These are phyloP conservation scores for Podarcis raffonei DNA, from an alignment of 2,113 vertebrate species.

Conservation along the genomic window DNA sequence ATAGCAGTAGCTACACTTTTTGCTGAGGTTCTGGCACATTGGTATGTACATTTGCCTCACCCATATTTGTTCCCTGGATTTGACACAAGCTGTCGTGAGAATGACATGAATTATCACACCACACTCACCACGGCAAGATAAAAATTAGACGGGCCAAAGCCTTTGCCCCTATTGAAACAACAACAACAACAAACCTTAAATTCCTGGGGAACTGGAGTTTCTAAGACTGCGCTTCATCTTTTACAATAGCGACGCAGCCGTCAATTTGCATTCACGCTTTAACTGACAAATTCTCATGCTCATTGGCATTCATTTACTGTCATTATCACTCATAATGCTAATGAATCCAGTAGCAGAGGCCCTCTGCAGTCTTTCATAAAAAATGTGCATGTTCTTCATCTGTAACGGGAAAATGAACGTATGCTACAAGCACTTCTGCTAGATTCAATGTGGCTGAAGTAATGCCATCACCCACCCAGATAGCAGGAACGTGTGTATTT, in stretches of 20 bases:
- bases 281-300: not conserved
- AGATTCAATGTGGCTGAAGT: slow-evolving; percentile 14
- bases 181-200: not conserved
- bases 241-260: not conserved
- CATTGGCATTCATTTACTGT: slow-evolving; percentile 11
- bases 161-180: not conserved
- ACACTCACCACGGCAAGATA: not conserved
- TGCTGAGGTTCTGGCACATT: not conserved
- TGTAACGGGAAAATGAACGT: not conserved
- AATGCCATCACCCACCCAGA: not conserved
- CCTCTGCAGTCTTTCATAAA: slow-evolving; percentile 16
- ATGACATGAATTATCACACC: not conserved
- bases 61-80: not conserved
- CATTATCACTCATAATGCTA: not conserved
- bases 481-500: not conserved
- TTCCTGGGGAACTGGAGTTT: not conserved
- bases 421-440: not conserved
- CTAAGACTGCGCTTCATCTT: not conserved
- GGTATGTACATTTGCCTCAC: not conserved
- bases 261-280: slow-evolving; percentile 10
- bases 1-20: not conserved
- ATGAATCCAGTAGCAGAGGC: not conserved
- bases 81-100: not conserved
- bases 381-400: not conserved
- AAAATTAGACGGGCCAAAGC: not conserved